A percentile compares a stretch with the other conserved stretches of the same genome.
phyloP scores from a whole-genome alignment of 2,113 vertebrate species.

The Nothocercus nigrocapillus region DNA sequence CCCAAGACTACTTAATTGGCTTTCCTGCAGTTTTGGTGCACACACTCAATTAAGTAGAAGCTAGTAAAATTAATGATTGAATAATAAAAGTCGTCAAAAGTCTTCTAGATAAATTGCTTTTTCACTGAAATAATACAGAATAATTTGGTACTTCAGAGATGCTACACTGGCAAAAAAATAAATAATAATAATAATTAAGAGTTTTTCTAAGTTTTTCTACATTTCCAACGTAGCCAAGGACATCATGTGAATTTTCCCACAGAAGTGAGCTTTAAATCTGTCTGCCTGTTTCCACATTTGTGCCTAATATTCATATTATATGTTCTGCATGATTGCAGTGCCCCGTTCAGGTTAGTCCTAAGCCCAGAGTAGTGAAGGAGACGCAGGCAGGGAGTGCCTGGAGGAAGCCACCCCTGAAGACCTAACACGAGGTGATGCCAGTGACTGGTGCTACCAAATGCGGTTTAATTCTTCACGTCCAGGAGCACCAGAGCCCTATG shows the following conservation, averaged over 20 bases:
- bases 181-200: not conserved
- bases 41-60: not conserved
- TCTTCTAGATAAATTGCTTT: not conserved
- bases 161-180: not conserved
- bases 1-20: not conserved
- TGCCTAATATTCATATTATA: not conserved
- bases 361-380: not conserved
- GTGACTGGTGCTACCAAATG: not conserved
- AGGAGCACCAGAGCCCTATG: not conserved
- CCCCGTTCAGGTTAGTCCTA: not conserved
- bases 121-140: not conserved
- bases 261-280: not conserved
- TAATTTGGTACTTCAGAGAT: not conserved
- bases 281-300: not conserved
- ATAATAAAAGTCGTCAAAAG: not conserved
- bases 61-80: not conserved
- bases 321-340: not conserved
- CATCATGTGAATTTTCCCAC: not conserved
- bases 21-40: conserved; percentile 14
- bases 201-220: not conserved
- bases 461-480: not conserved
- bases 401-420: not conserved
- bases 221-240: not conserved
- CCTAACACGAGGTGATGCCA: not conserved
- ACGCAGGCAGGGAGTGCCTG: not conserved